Evolutionary conservation across 2,113 vertebrate species (phyloP).

Genomic region (Lycocorax pyrrhopterus): DNA sequence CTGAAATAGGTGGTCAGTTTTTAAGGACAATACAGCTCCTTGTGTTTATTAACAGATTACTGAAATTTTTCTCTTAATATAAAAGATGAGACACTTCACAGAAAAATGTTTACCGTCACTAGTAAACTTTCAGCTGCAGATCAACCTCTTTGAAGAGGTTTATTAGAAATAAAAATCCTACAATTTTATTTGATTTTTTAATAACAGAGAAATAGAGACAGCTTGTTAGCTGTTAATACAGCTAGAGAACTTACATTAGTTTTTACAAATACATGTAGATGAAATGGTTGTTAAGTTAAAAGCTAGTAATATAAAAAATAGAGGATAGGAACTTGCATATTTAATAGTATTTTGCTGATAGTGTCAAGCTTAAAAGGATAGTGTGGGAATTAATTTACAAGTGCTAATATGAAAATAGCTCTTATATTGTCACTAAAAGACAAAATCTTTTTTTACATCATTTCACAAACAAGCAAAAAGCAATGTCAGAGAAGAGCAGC

Average conservation of each 20-base stretch:
- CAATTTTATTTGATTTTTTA: background rate
- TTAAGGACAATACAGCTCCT: background rate
- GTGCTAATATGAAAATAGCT: background rate
- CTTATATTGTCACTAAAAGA: background rate
- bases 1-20: background rate
- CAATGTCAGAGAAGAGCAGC: background rate
- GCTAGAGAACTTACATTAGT: background rate
- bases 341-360: background rate
- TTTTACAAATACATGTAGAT: background rate
- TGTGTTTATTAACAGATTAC: background rate
- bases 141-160: background rate
- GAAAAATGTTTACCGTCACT: background rate
- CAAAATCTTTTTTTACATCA: background rate
- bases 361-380: background rate
- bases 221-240: background rate
- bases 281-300: background rate
- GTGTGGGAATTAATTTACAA: background rate
- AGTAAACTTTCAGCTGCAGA: background rate
- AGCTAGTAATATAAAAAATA: background rate
- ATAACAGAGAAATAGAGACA: background rate
- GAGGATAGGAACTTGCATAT: background rate
- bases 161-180: background rate
- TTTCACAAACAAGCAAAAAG: background rate
- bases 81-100: background rate
- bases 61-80: background rate